These are phyloP conservation scores for Mergus octosetaceus DNA, from an alignment of 2,797 vertebrate species.

Conservation along the genomic window DNA sequence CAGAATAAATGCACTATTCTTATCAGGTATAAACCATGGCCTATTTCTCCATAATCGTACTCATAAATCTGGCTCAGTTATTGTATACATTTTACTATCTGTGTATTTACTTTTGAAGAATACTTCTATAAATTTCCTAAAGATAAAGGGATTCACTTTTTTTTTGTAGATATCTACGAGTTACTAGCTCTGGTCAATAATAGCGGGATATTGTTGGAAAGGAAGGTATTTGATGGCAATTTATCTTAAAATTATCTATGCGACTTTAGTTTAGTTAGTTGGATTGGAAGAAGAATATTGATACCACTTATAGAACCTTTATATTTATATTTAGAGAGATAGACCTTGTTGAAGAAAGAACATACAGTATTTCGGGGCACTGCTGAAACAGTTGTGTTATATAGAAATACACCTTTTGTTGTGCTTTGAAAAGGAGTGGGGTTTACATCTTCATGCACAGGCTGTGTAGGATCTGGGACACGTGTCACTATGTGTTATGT, in stretches of 20 bases:
- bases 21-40: background rate
- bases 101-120: slow-evolving; percentile 17
- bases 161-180: background rate
- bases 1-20: background rate
- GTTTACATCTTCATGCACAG: accelerated
- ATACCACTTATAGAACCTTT: background rate
- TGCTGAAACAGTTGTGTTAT: background rate
- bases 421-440: background rate
- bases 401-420: background rate
- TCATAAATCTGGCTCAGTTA: background rate
- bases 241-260: background rate
- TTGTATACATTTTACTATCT: slow-evolving; percentile 1
- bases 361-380: background rate
- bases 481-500: background rate
- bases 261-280: background rate
- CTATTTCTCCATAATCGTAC: background rate
- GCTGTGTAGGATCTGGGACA: background rate
- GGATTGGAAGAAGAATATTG: background rate
- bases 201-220: background rate
- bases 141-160: background rate
- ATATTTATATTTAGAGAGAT: background rate
- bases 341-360: background rate
- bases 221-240: background rate
- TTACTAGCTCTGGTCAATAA: background rate
- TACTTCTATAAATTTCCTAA: background rate